phyloP scores from a whole-genome alignment of 2,888 invertebrate genomes.

The Oscheius myriophilus region DNA sequence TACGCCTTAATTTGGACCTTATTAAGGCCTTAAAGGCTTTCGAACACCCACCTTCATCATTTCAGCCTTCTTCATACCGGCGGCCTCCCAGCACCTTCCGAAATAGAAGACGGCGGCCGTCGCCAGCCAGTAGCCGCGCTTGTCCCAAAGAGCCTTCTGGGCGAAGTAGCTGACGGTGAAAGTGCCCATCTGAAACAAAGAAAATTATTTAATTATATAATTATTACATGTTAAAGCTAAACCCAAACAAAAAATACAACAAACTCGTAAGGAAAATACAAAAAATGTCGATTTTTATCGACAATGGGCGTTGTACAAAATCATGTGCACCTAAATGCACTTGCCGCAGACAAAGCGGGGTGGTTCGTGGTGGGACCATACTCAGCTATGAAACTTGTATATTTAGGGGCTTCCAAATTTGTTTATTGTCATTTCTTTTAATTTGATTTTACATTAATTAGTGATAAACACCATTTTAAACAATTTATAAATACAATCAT shows the following conservation, averaged over 20 bases:
- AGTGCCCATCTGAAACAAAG: conserved; percentile 54
- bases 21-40: background rate
- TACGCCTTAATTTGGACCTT: background rate
- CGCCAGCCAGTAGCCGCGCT: conserved; percentile 42
- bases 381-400: too few relatives aligned
- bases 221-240: background rate
- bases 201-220: too few relatives aligned
- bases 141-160: conserved; percentile 51
- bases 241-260: background rate
- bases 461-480: too few relatives aligned
- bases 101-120: conserved; percentile 51
- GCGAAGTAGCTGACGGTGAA: conserved; percentile 58
- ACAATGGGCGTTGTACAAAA: conserved; percentile 6
- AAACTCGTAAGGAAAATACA: background rate
- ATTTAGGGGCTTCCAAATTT: too few relatives aligned
- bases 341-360: too few relatives aligned
- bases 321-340: conserved; percentile 1
- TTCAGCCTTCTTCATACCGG: conserved; percentile 51
- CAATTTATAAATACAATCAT: too few relatives aligned
- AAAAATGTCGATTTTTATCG: too few relatives aligned
- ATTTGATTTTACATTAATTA: too few relatives aligned
- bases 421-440: too few relatives aligned
- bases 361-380: too few relatives aligned
- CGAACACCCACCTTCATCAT: conserved; percentile 62
- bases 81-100: conserved; percentile 56